These are phyloP conservation scores for Drosophila antonietae DNA, from an alignment of 2,888 invertebrate genomes.

Conservation along the genomic window DNA sequence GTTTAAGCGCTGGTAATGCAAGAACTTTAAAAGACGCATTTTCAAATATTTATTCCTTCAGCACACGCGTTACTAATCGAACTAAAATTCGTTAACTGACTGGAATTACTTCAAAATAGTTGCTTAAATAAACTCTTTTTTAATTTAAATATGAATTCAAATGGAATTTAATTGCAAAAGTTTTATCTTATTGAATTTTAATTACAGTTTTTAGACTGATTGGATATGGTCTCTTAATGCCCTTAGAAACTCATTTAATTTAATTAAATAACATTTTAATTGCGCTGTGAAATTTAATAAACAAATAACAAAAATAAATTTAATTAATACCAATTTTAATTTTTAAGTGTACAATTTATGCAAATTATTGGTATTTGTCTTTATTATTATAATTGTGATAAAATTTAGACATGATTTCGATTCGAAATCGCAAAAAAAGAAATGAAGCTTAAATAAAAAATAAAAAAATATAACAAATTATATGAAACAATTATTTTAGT, in stretches of 20 bases:
- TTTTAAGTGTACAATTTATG: too few relatives aligned
- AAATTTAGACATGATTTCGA: too few relatives aligned
- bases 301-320: too few relatives aligned
- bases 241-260: background rate
- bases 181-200: background rate
- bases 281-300: background rate
- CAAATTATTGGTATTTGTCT: too few relatives aligned
- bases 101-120: background rate
- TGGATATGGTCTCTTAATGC: background rate
- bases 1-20: slow-evolving; percentile 54
- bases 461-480: too few relatives aligned
- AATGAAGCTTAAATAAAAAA: too few relatives aligned
- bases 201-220: background rate
- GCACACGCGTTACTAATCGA: background rate
- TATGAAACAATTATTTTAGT: too few relatives aligned
- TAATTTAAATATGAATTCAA: background rate
- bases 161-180: slow-evolving; percentile 16
- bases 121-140: background rate
- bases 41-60: background rate
- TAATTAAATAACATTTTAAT: background rate
- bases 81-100: slow-evolving; percentile 19
- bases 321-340: too few relatives aligned
- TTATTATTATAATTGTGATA: too few relatives aligned
- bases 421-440: too few relatives aligned
- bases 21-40: slow-evolving; percentile 37